These are phyloP conservation scores for Sphyrna mokarran DNA, from an alignment of 2,113 vertebrate species.

Conservation along the genomic window DNA sequence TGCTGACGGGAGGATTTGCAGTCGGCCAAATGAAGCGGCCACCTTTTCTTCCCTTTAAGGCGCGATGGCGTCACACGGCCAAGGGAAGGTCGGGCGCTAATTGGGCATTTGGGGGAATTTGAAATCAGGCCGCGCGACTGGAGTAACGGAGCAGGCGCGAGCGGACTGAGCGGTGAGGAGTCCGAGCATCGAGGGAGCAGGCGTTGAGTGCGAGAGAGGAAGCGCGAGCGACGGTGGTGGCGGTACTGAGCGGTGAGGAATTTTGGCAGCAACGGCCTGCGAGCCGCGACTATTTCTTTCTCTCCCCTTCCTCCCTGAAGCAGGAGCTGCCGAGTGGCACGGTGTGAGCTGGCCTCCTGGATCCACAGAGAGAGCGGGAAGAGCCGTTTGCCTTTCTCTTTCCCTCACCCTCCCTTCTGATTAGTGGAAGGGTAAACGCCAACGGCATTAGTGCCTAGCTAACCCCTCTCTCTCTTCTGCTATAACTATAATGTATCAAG, in stretches of 20 bases:
- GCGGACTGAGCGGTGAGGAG: neutral
- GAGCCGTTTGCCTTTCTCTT: neutral
- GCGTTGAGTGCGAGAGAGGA: too few relatives aligned
- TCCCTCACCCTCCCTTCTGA: neutral
- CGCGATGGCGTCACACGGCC: neutral
- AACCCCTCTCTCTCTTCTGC: neutral
- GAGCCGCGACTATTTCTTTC: too few relatives aligned
- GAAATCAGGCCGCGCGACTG: neutral
- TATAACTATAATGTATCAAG: neutral
- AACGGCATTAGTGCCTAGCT: neutral
- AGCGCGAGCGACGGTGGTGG: too few relatives aligned
- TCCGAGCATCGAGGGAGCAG: neutral
- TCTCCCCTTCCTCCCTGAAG: too few relatives aligned
- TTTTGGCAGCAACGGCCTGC: too few relatives aligned
- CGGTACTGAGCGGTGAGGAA: too few relatives aligned
- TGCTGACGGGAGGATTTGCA: neutral
- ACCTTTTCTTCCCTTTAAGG: neutral
- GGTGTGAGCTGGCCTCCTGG: neutral
- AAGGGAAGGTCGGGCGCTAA: neutral
- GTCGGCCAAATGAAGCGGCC: neutral
- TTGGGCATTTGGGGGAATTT: neutral
- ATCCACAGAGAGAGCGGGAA: neutral
- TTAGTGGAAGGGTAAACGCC: neutral
- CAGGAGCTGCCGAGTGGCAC: too few relatives aligned
- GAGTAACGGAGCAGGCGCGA: neutral